A percentile compares a stretch with the other conserved stretches of the same genome.
Conservation (phyloP, 1,140 invertebrate genomes). For the honey bee (Apis mellifera) region Amel_HAv3.1 CM009931.2:5463501-5464000, state of each 20-base stretch:
- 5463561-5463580: too few relatives aligned
- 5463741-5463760: constrained; percentile 77
- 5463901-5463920: too few relatives aligned
- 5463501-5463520: too few relatives aligned
- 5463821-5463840: too few relatives aligned
- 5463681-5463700: constrained; percentile 74
- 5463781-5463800: too few relatives aligned
- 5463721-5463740: constrained; percentile 72
- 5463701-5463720: constrained; percentile 73
- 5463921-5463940: not conserved
- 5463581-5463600: too few relatives aligned
- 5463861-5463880: too few relatives aligned
- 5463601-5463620: not conserved
- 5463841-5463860: too few relatives aligned
- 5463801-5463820: too few relatives aligned
- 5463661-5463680: constrained; percentile 43
- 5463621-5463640: constrained; percentile 43
- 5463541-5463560: too few relatives aligned
- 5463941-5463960: constrained; percentile 5
- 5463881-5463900: not conserved
- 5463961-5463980: constrained; percentile 39
- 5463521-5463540: too few relatives aligned
- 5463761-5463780: constrained; percentile 19
- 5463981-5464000: constrained; percentile 34
- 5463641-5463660: constrained; percentile 50